Conservation (phyloP, 2,113 vertebrate genomes). For the Zosterops borbonicus region DNA sequence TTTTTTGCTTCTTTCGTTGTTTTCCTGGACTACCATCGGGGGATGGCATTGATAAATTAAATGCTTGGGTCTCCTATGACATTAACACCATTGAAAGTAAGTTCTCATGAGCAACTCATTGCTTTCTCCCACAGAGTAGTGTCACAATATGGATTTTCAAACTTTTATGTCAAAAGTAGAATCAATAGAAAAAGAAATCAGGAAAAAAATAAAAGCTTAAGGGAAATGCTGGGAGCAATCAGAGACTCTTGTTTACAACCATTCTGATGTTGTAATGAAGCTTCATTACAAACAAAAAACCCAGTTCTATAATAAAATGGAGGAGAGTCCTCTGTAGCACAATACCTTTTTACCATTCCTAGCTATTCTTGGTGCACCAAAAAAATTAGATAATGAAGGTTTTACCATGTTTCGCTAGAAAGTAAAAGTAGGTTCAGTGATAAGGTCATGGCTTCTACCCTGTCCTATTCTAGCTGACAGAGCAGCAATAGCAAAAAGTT, state of each 20-base stretch:
- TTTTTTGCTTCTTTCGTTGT: background rate
- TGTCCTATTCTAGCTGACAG: background rate
- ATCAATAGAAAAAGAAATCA: background rate
- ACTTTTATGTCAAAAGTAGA: background rate
- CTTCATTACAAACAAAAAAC: background rate
- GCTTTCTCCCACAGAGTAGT: background rate
- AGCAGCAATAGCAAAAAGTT: background rate
- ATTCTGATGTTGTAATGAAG: background rate
- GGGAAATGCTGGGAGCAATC: background rate
- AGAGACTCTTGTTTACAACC: background rate
- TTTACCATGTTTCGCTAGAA: background rate
- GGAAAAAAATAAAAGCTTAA: background rate
- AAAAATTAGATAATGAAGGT: background rate
- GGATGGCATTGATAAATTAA: conserved; percentile 6
- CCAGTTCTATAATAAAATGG: background rate
- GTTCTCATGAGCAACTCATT: background rate
- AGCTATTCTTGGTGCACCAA: background rate
- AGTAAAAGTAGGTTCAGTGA: background rate
- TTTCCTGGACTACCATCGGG: background rate
- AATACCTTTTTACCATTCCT: background rate
- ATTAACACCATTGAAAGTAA: background rate
- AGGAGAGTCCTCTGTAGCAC: background rate
- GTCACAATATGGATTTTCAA: background rate
- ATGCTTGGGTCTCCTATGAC: background rate
- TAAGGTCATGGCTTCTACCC: background rate